phyloP scores from a whole-genome alignment of 2,797 vertebrate genomes.

The Acrossocheilus wenchowensis region DNA sequence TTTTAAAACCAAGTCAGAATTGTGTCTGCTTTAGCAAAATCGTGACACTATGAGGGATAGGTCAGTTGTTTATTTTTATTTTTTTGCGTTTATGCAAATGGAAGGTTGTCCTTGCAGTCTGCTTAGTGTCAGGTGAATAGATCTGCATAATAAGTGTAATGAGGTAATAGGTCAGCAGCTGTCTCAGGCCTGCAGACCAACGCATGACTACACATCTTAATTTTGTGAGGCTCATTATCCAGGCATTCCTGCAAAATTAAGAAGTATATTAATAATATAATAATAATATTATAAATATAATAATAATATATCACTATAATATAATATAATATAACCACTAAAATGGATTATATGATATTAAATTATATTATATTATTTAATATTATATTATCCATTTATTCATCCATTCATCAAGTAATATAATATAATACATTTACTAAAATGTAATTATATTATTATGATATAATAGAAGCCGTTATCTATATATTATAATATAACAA shows the following conservation, averaged over 20 bases:
- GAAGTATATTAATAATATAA: not conserved
- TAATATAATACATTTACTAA: too few relatives aligned
- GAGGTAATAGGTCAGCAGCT: conserved; percentile 58
- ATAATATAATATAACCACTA: not conserved
- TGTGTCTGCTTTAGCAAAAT: conserved; percentile 20
- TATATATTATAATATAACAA: too few relatives aligned
- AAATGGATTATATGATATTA: not conserved
- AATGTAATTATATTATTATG: too few relatives aligned
- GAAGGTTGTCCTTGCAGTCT: conserved; percentile 26
- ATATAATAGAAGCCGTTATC: too few relatives aligned
- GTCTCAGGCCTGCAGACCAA: conserved; percentile 31
- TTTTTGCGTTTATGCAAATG: conserved; percentile 36
- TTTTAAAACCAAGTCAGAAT: not conserved
- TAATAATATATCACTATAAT: not conserved
- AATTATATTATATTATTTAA: too few relatives aligned
- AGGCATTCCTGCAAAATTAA: not conserved
- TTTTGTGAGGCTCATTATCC: conserved; percentile 38
- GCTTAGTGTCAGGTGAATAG: conserved; percentile 56
- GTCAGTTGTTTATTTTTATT: conserved; percentile 20
- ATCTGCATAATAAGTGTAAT: conserved; percentile 60
- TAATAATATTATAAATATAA: not conserved
- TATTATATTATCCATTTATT: too few relatives aligned
- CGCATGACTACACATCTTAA: conserved; percentile 40
- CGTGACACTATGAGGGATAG: conserved; percentile 8
- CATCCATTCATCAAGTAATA: too few relatives aligned